Percentiles rank a stretch among this genome's conserved stretches.
These are phyloP conservation scores for Sturnira hondurensis DNA, from an alignment of 2,113 vertebrate species.

Conservation along the genomic window DNA sequence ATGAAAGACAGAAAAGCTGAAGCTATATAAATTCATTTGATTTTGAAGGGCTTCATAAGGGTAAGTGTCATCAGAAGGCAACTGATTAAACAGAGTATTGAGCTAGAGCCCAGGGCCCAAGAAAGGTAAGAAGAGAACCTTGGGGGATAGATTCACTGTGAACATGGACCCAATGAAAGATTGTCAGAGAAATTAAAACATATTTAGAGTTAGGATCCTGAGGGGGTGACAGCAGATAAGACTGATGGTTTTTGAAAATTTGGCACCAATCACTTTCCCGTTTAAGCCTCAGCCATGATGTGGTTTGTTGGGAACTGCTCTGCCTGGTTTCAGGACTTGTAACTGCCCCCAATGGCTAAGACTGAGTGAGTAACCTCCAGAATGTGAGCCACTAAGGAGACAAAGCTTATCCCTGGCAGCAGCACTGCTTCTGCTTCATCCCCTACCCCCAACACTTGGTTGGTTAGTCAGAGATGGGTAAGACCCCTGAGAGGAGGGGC, in stretches of 20 bases:
- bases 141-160: neutral
- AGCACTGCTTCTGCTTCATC: too few species aligned
- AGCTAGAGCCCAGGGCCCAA: neutral
- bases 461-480: too few species aligned
- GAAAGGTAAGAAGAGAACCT: neutral
- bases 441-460: too few species aligned
- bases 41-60: neutral
- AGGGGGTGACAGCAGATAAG: neutral
- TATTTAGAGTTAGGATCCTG: neutral
- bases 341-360: too few species aligned
- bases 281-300: neutral
- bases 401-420: too few species aligned
- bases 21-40: neutral
- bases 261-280: neutral
- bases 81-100: neutral
- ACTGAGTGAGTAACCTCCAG: too few species aligned
- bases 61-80: neutral
- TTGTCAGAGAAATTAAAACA: neutral
- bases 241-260: neutral
- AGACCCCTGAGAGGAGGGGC: too few species aligned
- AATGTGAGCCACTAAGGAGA: too few species aligned
- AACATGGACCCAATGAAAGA: neutral
- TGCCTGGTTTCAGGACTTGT: too few species aligned
- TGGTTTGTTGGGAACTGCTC: too few species aligned
- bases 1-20: neutral